phyloP scores from a whole-genome alignment of 2,113 vertebrate species.

The Piprites chloris region DNA sequence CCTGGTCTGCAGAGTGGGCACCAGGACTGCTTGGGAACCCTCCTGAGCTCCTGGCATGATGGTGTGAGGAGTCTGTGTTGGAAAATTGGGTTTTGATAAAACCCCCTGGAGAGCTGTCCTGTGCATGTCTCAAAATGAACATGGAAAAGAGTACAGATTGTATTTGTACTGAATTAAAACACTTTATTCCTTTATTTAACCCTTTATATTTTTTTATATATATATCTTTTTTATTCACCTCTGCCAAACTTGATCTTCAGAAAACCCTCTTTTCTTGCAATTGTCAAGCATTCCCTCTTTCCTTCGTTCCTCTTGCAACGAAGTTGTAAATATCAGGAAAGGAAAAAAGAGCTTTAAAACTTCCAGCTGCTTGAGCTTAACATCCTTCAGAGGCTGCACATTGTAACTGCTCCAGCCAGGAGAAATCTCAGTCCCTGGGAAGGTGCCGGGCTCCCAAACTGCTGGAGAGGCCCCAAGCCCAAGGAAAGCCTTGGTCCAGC shows the following conservation, averaged over 20 bases:
- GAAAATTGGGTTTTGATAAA: background rate
- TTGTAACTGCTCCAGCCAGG: background rate
- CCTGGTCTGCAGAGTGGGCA: background rate
- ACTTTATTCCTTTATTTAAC: no score
- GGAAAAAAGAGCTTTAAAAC: background rate
- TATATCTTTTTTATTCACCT: background rate
- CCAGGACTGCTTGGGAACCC: background rate
- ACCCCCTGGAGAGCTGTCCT: background rate
- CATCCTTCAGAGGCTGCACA: background rate
- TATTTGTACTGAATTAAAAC: background rate
- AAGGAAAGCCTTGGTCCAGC: background rate
- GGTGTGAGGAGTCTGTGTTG: background rate
- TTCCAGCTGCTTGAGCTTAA: background rate
- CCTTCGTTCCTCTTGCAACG: background rate
- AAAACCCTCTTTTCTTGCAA: background rate
- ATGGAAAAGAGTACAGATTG: rapidly evolving
- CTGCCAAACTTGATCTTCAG: background rate
- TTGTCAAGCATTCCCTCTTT: background rate
- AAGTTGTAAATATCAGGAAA: background rate
- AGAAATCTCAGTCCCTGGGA: background rate
- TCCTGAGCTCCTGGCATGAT: background rate
- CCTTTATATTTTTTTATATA: background rate
- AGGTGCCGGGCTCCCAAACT: background rate
- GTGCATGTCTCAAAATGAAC: background rate
- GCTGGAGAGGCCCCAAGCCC: background rate